Conservation (phyloP, 2,797 vertebrate genomes). For the Clarias pachynema region DNA sequence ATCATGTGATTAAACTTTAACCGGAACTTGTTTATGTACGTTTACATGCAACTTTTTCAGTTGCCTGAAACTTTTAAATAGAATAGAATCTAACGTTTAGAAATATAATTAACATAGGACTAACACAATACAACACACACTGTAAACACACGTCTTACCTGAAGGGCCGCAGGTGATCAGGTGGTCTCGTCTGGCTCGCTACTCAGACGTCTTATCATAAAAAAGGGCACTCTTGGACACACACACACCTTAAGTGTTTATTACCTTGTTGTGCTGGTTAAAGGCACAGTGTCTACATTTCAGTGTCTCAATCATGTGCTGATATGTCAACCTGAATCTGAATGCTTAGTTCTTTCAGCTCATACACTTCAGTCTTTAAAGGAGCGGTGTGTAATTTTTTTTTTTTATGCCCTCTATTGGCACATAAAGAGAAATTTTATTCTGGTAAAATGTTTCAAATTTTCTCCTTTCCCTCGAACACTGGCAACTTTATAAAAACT, state of each 20-base stretch:
- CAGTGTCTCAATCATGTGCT: neutral
- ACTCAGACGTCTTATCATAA: constrained; percentile 41
- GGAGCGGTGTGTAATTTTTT: neutral
- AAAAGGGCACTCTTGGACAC: constrained; percentile 15
- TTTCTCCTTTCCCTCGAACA: neutral
- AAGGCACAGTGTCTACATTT: constrained; percentile 42
- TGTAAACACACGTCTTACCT: constrained; percentile 44
- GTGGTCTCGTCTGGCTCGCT: neutral
- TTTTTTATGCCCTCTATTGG: neutral
- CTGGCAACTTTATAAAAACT: neutral
- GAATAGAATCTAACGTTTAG: neutral
- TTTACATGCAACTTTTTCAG: no score
- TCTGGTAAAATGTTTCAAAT: neutral
- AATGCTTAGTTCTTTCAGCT: neutral
- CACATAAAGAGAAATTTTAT: neutral
- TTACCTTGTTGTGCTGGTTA: constrained; percentile 40
- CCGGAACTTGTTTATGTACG: neutral
- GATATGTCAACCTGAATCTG: neutral
- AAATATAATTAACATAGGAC: neutral
- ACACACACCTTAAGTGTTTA: constrained; percentile 46
- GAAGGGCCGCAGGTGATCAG: neutral
- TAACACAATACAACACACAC: neutral
- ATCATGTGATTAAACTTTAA: neutral
- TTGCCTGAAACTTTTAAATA: neutral
- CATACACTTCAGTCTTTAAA: neutral